Conservation (phyloP, 2,113 vertebrate genomes). For the Apteryx owenii region DNA sequence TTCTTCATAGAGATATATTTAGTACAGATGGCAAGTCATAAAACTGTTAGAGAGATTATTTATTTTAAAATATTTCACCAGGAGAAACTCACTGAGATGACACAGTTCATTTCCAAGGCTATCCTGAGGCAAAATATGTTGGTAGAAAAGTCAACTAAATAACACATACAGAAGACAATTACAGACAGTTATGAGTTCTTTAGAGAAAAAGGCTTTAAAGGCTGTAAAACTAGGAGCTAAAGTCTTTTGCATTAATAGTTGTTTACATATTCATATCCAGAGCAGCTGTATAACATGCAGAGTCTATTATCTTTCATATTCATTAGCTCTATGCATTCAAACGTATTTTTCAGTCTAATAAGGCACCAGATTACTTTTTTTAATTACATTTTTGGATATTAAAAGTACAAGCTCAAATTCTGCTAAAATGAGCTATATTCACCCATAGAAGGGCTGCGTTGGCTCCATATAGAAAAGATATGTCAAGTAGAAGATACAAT, state of each 20-base stretch:
- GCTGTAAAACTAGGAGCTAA: background rate
- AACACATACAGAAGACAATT: constrained; percentile 8
- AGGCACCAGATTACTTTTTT: background rate
- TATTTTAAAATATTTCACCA: constrained; percentile 45
- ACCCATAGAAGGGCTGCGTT: background rate
- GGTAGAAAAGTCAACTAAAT: constrained; percentile 12
- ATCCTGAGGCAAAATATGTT: constrained; percentile 21
- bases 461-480: background rate
- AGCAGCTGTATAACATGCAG: background rate
- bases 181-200: background rate
- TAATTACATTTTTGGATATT: background rate
- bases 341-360: background rate
- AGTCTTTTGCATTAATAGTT: background rate
- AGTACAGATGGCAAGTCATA: constrained; percentile 41
- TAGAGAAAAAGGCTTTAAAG: constrained; percentile 1
- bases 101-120: constrained; percentile 23
- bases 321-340: background rate
- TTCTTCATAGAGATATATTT: background rate
- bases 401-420: background rate
- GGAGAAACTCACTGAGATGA: constrained; percentile 2
- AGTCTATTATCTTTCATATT: background rate
- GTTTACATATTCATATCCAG: background rate
- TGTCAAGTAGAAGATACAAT: background rate
- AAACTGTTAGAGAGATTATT: constrained; percentile 40
- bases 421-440: background rate